Base-by-base conservation (phyloP, 1,140 invertebrate genomes). In the Diorhabda sublineata region DNA sequence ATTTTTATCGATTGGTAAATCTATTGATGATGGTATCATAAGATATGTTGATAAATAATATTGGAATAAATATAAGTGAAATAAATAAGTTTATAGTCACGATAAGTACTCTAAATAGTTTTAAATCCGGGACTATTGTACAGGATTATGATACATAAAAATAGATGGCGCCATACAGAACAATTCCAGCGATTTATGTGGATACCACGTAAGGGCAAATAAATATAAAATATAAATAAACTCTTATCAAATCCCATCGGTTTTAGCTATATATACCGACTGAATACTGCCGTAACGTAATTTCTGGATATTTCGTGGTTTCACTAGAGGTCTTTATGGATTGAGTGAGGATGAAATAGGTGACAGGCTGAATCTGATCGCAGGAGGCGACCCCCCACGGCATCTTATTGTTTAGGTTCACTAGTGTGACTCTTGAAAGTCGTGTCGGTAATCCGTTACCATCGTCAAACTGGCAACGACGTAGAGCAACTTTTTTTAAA, bases 361-460 rank as follows among this genome's bases (percentile, higher is more conserved):
- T 67, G 65, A 60, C 65, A 67, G 65, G 59, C 60, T 58, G 65
- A 67, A 67, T 59, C 65, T 44, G 57, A 67, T 67, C 57, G 58
- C 65, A 45, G 65, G 65, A 67, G 65, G 65, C 8, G 65, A 67
- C 65, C 65, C 65, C 65, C 57, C 65, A 60, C 60, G 45, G 65
- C 57, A 42, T 60, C 65, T 43, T 60, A 67, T 67, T 67, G 65
- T 67, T 67, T 67, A 60, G 42, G 58, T 42, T 59, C 58, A 43
- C 47, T 56, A 44, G 65, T 60, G 58, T 67, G 58, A 41, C 57
- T 61, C 59, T 11, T 61, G 59, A 43, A 43, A 61, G 26, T n/a
- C 47, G n/a, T 52, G 47, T n/a, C 47, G 47, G 47, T 52, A 52
- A 52, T 52, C 47, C 47, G n/a, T 52, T 52, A 52, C n/a, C 47